These are phyloP conservation scores for Phortica magna DNA, from an alignment of 2,888 invertebrate species.

Conservation along the genomic window DNA sequence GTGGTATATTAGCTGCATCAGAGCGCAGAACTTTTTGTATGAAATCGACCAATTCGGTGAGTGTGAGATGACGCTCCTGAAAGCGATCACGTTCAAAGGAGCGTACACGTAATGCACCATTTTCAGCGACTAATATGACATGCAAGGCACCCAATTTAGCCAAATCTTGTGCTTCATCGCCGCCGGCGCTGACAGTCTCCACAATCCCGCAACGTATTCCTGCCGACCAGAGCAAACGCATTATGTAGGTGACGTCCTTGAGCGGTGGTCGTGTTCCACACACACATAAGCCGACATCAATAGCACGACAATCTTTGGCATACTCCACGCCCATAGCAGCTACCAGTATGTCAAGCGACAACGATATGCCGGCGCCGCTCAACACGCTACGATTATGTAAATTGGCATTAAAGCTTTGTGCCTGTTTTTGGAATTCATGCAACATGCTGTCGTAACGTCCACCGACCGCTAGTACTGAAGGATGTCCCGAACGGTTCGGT, in stretches of 20 bases:
- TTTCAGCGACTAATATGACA: conserved; percentile 80
- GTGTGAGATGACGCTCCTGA: conserved; percentile 82
- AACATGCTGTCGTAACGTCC: conserved; percentile 93
- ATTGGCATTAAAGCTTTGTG: conserved; percentile 74
- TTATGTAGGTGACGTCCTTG: conserved; percentile 79
- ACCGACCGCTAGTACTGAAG: conserved; percentile 90
- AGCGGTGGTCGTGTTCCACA: conserved; percentile 81
- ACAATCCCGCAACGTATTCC: conserved; percentile 83
- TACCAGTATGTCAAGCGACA: conserved; percentile 89
- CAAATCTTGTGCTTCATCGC: conserved; percentile 84
- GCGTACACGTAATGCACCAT: conserved; percentile 77
- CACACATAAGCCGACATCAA: conserved; percentile 85
- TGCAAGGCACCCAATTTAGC: conserved; percentile 82
- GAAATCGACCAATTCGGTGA: conserved; percentile 84
- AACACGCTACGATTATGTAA: conserved; percentile 72
- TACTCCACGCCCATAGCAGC: conserved; percentile 80
- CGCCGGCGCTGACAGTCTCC: conserved; percentile 80
- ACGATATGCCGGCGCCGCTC: conserved; percentile 89
- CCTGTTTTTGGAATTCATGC: conserved; percentile 81
- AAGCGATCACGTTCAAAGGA: conserved; percentile 83
- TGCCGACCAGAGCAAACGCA: conserved; percentile 85
- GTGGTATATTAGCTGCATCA: conserved; percentile 65
- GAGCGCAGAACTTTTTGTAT: conserved; percentile 83
- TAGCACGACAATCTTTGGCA: conserved; percentile 79
- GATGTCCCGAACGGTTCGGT: conserved; percentile 77